Base-by-base conservation (phyloP, 92 coral and sea anemone species). In the Galaxea fascicularis region DNA sequence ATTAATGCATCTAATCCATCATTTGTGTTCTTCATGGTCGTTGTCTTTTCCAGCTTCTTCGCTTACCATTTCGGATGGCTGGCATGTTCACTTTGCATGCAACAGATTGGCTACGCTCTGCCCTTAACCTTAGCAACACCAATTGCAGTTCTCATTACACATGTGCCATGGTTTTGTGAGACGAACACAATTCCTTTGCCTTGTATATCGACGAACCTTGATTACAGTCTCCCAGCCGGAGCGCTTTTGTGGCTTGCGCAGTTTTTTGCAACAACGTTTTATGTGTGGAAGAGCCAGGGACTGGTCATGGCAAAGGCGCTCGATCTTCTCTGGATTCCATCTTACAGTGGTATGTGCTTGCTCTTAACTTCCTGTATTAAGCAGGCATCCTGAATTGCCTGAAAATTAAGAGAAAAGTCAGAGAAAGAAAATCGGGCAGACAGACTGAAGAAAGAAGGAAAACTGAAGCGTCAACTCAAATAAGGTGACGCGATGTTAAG, bases 111-210 rank as follows among this genome's bases (percentile, higher is more conserved):
- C 4, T 89, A 70, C 53, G 92, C 92, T 12, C 82, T 89, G 24
- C 92, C 92, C 22, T 83, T 89, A 77, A 85, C 79, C n/a, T 67
- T 89, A 39, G 89, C 89, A 5, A 89, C 92, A 18, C 92, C 92
- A 4, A 73, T 85, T 51, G 83, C 79, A 27, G 18, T 80, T 25
- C 24, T 82, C 18, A 14, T 89, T 45, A 80, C 86, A 11, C 78
- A 72, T n/a, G 63, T 85, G 18, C 74, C 65, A 46, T 72, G 78
- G 86, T 5, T 89, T 25, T 89, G 89, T 39, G 79, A 85, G 0
- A 63, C 84, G 25, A 82, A 67, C 39, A 10, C 53, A 14, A 31
- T 31, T 51, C 77, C 71, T 14, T 13, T 89, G 72, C 82, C 73
- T 8, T 89, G 92, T 44, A 66, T n/a, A 44, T 21, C 89, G 39